phyloP scores from a whole-genome alignment of 2,888 invertebrate species.

The Vesta saturnalis region DNA sequence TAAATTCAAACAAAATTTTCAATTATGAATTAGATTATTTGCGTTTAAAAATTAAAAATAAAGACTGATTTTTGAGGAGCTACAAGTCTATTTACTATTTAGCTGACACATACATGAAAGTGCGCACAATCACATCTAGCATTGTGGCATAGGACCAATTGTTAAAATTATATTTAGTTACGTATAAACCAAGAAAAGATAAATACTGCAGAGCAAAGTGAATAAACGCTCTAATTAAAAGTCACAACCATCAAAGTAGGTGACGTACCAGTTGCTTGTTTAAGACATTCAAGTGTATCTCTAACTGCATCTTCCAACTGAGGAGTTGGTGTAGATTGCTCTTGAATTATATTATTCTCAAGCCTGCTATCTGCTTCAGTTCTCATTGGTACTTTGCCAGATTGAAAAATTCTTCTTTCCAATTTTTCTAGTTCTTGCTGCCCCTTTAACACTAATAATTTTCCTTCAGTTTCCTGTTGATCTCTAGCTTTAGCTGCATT shows the following conservation, averaged over 20 bases:
- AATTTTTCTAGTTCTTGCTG: slow-evolving; percentile 78
- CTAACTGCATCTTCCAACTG: slow-evolving; percentile 66
- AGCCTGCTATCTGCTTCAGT: slow-evolving; percentile 56
- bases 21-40: no score
- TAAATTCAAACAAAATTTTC: no score
- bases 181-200: no score
- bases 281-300: slow-evolving; percentile 76
- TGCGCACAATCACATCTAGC: no score
- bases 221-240: neutral
- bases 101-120: no score
- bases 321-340: slow-evolving; percentile 22
- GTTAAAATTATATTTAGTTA: no score
- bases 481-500: slow-evolving; percentile 74
- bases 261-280: slow-evolving; percentile 75
- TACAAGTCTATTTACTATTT: no score
- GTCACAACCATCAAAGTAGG: no score
- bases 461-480: slow-evolving; percentile 70
- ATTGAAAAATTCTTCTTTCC: slow-evolving; percentile 80
- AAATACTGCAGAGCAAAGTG: no score
- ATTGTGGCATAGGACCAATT: no score
- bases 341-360: slow-evolving; percentile 36
- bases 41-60: no score
- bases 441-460: slow-evolving; percentile 76
- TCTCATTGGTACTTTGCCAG: slow-evolving; percentile 60
- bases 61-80: no score